Evolutionary conservation across 2,113 vertebrate species (phyloP), one percentile per base, ranked within the genome.

Genomic region (Symphodus melops): DNA sequence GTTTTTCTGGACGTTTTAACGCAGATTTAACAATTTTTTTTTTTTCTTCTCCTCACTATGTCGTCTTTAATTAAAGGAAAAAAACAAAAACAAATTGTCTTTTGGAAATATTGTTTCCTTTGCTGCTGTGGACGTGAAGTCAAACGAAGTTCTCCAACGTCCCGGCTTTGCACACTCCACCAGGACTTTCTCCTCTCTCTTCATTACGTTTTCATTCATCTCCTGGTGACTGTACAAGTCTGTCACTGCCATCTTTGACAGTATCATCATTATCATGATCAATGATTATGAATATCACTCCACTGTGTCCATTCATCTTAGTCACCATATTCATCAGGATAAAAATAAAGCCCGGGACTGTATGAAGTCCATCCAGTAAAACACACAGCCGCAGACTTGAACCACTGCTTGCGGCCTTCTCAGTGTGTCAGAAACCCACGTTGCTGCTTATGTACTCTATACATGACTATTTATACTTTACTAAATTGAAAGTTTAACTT

Each of bases 211-310:
- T 89, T 75, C 89, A 91, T 91, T 88, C 82, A 82, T 90, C 82
- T 87, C 61, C 2, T 5, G 12, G 59, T 72, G 88, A 85, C 85
- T 83, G 76, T 71, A 77, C 74, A 82, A 77, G 86, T 92, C 88
- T 42, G 85, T 92, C 90, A 90, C 73, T 91, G 90, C 85, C 91
- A 90, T 85, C 71, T 85, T 65, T 91, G 92, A 90, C 90, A 93
- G 88, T 56, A 91, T 87, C 82, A 80, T 88, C 90, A 92, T 93
- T 93, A 93, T 72, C 70, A 36, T 91, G 90, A 92, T 89, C 91
- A 87, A 91, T 86, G 91, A 84, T 91, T 91, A 87, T 90, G 90
- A 90, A 91, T 93, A 89, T 92, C 83, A 76, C 82, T 71, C 70
- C 80, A 46, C 61, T 1, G 66, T 46, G 77, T 85, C 80, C 77